Evolutionary conservation across 2,113 vertebrate species (phyloP).

Genomic region (Ellobius talpinus): DNA sequence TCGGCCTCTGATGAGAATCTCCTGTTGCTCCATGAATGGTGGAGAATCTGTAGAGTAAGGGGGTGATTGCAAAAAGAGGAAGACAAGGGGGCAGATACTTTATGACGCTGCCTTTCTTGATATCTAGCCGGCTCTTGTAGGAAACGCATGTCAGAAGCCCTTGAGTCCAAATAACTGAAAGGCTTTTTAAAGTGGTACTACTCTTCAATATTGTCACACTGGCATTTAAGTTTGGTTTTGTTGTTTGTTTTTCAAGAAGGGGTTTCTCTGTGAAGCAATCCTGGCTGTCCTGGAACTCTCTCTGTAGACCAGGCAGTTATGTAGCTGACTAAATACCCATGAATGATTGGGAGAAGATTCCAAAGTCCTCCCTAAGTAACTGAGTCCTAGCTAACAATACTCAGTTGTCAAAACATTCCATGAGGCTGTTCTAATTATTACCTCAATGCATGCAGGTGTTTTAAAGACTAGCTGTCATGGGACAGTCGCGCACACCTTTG

Average conservation of each 20-base stretch:
- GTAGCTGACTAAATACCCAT: conserved; percentile 64
- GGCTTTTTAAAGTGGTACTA: not conserved
- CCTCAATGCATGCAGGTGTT: not conserved
- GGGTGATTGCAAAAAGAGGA: not conserved
- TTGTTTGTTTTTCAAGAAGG: not conserved
- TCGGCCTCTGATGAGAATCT: not conserved
- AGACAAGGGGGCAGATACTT: not conserved
- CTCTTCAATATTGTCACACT: not conserved
- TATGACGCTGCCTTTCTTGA: not conserved
- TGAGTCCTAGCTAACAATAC: conserved; percentile 54
- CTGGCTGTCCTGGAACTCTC: not conserved
- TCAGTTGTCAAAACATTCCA: conserved; percentile 52
- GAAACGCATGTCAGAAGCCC: not conserved
- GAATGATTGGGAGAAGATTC: conserved; percentile 34
- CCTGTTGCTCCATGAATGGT: not conserved
- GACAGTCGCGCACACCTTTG: too few species aligned
- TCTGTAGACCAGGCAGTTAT: not conserved
- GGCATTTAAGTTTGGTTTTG: not conserved
- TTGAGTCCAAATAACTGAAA: not conserved
- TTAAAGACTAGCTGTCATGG: not conserved
- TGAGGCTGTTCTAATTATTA: not conserved
- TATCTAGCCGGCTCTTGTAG: not conserved
- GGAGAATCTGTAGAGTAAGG: not conserved
- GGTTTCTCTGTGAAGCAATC: not conserved
- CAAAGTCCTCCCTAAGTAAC: conserved; percentile 58